A percentile compares a stretch with the other conserved stretches of the same genome.
These are phyloP conservation scores for Desoria tigrina DNA, from an alignment of 2,888 invertebrate genomes.

Conservation along the genomic window DNA sequence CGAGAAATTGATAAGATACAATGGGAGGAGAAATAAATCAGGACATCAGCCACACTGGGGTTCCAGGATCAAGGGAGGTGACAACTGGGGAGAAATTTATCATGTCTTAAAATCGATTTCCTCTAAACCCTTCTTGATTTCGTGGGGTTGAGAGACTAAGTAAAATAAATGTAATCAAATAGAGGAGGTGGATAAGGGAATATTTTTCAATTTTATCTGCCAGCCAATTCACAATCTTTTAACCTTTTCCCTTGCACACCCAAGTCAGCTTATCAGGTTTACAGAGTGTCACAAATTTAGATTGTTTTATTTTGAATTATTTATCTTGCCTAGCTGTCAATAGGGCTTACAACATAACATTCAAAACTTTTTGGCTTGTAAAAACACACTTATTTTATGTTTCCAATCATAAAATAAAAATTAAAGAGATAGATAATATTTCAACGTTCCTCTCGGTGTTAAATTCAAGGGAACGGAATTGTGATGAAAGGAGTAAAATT, in stretches of 20 bases:
- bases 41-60: constrained; percentile 15
- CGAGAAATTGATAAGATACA: no score
- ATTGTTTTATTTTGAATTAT: no score
- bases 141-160: constrained; percentile 19
- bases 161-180: constrained; percentile 35
- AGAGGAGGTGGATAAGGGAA: constrained; percentile 50
- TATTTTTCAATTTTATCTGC: constrained; percentile 52
- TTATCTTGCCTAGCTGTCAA: no score
- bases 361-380: no score
- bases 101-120: constrained; percentile 50
- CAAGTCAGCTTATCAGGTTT: no score
- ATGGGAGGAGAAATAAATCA: constrained; percentile 17
- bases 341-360: no score
- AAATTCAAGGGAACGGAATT: no score
- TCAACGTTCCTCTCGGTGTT: no score
- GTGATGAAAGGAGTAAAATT: no score
- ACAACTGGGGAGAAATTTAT: constrained; percentile 42
- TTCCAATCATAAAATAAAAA: no score
- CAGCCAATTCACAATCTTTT: constrained; percentile 27
- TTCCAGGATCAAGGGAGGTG: constrained; percentile 18
- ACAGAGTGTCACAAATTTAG: constrained; percentile 22
- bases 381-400: no score
- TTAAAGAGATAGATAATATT: no score
- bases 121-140: constrained; percentile 35
- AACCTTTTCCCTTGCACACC: constrained; percentile 13